Percentiles rank a stretch among this genome's conserved stretches.
These are phyloP conservation scores for Artibeus lituratus DNA, from an alignment of 2,797 vertebrate genomes.

Conservation along the genomic window DNA sequence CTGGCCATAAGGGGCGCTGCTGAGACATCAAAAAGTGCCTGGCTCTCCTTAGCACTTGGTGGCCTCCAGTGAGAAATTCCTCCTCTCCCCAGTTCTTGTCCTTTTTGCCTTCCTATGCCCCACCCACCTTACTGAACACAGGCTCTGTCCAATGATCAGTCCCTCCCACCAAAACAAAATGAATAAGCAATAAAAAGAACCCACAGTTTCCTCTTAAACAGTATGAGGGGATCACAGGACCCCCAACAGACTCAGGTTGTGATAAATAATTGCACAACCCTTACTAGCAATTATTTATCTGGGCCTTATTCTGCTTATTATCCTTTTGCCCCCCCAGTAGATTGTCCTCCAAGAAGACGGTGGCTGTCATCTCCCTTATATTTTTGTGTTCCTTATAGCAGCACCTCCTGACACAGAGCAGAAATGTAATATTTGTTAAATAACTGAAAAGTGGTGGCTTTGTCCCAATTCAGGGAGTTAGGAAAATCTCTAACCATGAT, in stretches of 20 bases:
- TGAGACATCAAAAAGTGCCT: fast-evolving
- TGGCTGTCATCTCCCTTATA: background rate
- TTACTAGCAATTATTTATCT: background rate
- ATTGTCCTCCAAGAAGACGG: background rate
- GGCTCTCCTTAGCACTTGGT: background rate
- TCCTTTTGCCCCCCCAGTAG: background rate
- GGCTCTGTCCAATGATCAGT: background rate
- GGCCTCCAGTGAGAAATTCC: background rate
- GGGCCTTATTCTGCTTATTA: background rate
- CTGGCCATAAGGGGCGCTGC: background rate
- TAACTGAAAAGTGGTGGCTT: background rate
- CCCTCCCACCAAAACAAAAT: background rate
- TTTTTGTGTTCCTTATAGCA: too few relatives aligned
- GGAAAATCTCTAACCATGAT: background rate
- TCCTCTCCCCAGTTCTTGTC: background rate
- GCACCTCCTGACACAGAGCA: background rate
- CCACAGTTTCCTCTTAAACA: background rate
- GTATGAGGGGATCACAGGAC: background rate
- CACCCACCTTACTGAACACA: background rate
- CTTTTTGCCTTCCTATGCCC: background rate
- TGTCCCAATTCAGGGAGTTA: background rate
- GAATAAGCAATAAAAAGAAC: background rate
- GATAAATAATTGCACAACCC: background rate
- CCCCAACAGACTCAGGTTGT: background rate
- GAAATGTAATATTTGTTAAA: background rate